These are phyloP conservation scores for Mystacornis crossleyi DNA, from an alignment of 2,113 vertebrate genomes.

Conservation along the genomic window DNA sequence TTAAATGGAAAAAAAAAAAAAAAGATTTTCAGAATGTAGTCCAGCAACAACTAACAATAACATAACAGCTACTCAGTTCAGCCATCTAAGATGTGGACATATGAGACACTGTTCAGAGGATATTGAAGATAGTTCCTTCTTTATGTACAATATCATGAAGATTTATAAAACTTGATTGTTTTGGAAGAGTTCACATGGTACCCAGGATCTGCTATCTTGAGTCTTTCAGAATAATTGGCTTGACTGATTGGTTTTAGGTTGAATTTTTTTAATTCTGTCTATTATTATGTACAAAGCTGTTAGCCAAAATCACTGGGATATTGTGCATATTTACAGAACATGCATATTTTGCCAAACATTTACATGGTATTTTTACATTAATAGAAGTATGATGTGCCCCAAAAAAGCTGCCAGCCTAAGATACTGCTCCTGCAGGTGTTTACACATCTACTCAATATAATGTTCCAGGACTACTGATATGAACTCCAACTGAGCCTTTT, in stretches of 20 bases:
- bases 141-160: not conserved
- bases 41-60: not conserved
- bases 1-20: not conserved
- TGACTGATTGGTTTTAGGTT: not conserved
- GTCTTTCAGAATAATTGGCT: not conserved
- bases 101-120: not conserved
- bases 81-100: not conserved
- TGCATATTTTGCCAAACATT: not conserved
- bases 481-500: not conserved
- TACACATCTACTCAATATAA: not conserved
- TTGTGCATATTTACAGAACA: accelerated
- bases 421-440: not conserved
- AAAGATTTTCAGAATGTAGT: not conserved
- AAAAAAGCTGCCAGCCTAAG: not conserved
- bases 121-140: not conserved
- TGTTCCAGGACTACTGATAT: not conserved
- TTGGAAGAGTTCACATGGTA: not conserved
- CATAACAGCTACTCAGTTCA: not conserved
- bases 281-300: not conserved
- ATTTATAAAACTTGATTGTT: not conserved
- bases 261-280: not conserved
- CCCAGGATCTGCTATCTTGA: not conserved
- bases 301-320: not conserved
- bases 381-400: not conserved
- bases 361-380: not conserved